Percentiles rank a stretch among this genome's conserved stretches.
Conservation (phyloP, 2,888 invertebrate species). For the Phyllotreta striolata region DNA sequence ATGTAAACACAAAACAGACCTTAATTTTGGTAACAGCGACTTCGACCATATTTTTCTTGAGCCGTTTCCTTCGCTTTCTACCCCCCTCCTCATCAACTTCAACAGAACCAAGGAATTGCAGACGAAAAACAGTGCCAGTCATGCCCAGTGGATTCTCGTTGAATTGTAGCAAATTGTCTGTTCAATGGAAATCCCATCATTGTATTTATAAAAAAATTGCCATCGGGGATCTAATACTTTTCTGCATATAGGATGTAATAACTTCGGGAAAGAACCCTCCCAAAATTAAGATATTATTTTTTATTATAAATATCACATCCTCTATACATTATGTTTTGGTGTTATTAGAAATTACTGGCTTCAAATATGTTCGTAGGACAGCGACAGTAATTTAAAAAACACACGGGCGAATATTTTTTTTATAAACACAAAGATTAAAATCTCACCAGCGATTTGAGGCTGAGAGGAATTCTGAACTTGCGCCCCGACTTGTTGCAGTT, state of each 20-base stretch:
- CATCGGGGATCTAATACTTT: neutral
- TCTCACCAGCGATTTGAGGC: conserved; percentile 57
- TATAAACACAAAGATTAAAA: conserved; percentile 40
- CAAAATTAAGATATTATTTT: too few relatives aligned
- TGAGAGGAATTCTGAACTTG: conserved; percentile 54
- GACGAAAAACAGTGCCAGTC: conserved; percentile 80
- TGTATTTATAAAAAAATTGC: conserved; percentile 22
- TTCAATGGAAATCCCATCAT: conserved; percentile 47
- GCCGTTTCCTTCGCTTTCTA: conserved; percentile 76
- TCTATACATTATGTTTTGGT: neutral
- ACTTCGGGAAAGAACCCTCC: neutral
- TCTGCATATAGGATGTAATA: conserved; percentile 4
- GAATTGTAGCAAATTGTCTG: conserved; percentile 56
- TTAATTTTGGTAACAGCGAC: conserved; percentile 87
- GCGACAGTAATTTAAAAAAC: neutral
- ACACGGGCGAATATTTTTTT: neutral
- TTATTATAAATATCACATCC: conserved; percentile 19
- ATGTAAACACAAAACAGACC: conserved; percentile 65
- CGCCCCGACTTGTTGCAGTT: conserved; percentile 54
- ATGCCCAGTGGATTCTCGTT: conserved; percentile 60
- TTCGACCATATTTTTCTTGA: conserved; percentile 89
- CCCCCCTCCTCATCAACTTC: conserved; percentile 83
- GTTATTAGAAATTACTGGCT: neutral
- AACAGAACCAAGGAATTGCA: conserved; percentile 84
- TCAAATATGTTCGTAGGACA: neutral